A percentile compares a stretch with the other conserved stretches of the same genome.
These are phyloP conservation scores for Erythrolamprus reginae DNA, from an alignment of 2,113 vertebrate genomes.

Conservation along the genomic window DNA sequence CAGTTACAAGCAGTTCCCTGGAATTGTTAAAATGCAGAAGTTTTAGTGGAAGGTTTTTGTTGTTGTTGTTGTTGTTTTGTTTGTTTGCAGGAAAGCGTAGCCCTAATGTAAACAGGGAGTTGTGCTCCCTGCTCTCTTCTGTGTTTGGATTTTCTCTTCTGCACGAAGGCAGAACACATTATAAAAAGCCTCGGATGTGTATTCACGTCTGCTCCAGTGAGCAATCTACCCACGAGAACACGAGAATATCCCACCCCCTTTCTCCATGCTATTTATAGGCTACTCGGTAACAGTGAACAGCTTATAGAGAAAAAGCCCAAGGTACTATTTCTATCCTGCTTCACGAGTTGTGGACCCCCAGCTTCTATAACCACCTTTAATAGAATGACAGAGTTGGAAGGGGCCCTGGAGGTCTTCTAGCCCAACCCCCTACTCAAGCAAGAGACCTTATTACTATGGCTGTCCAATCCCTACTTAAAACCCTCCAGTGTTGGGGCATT, in stretches of 20 bases:
- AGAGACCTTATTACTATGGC: not conserved
- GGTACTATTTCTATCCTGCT: not conserved
- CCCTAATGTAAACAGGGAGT: not conserved
- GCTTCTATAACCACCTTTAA: not conserved
- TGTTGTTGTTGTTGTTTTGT: too few species aligned
- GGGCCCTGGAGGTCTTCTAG: not conserved
- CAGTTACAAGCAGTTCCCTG: not conserved
- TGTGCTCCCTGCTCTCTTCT: not conserved
- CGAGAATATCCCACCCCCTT: not conserved
- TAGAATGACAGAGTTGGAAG: not conserved
- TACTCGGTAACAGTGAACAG: not conserved
- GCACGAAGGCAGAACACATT: not conserved
- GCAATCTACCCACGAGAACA: not conserved
- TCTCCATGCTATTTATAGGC: not conserved
- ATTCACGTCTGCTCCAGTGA: not conserved
- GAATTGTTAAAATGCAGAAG: not conserved
- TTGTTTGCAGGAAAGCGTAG: not conserved
- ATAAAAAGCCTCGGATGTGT: not conserved
- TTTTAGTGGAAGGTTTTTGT: too few species aligned
- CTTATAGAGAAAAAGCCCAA: not conserved
- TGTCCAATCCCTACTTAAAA: not conserved
- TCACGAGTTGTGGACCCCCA: not conserved
- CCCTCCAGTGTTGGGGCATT: too few species aligned
- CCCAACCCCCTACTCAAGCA: not conserved
- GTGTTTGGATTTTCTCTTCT: not conserved